phyloP scores from a whole-genome alignment of 2,113 vertebrate genomes.

The Sprattus sprattus region DNA sequence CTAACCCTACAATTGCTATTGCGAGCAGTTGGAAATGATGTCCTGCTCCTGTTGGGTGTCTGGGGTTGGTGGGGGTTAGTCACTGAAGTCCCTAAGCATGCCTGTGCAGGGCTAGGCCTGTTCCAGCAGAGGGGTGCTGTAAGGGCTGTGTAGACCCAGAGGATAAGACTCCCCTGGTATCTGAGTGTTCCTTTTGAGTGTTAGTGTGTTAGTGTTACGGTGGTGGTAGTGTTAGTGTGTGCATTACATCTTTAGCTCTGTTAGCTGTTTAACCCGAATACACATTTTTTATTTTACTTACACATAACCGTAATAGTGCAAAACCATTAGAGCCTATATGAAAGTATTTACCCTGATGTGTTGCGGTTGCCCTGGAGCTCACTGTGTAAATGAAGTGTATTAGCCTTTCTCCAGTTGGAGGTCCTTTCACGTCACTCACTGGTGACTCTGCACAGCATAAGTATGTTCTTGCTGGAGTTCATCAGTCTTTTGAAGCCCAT shows the following conservation, averaged over 20 bases:
- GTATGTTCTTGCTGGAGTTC: background rate
- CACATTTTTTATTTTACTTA: background rate
- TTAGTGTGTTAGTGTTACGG: too few species aligned
- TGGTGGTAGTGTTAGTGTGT: background rate
- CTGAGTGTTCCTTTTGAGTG: too few species aligned
- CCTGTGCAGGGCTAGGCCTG: background rate
- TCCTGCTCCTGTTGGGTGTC: background rate
- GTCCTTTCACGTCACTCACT: slow-evolving; percentile 2
- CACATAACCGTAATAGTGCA: background rate
- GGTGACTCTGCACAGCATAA: background rate
- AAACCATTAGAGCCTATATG: background rate
- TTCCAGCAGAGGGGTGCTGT: background rate
- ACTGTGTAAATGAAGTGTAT: background rate
- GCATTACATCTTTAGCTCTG: background rate
- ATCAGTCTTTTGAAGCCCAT: slow-evolving; percentile 3
- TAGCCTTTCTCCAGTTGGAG: background rate
- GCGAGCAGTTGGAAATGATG: background rate
- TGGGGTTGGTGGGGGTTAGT: background rate
- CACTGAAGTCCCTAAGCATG: background rate
- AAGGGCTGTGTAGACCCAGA: background rate
- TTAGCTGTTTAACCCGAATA: background rate
- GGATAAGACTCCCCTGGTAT: background rate
- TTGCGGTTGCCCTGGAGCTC: background rate
- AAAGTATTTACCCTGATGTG: background rate
- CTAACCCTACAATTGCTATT: slow-evolving; percentile 17